These are phyloP conservation scores for Nomada ruficornis DNA, from an alignment of 2,888 invertebrate genomes.

Conservation along the genomic window DNA sequence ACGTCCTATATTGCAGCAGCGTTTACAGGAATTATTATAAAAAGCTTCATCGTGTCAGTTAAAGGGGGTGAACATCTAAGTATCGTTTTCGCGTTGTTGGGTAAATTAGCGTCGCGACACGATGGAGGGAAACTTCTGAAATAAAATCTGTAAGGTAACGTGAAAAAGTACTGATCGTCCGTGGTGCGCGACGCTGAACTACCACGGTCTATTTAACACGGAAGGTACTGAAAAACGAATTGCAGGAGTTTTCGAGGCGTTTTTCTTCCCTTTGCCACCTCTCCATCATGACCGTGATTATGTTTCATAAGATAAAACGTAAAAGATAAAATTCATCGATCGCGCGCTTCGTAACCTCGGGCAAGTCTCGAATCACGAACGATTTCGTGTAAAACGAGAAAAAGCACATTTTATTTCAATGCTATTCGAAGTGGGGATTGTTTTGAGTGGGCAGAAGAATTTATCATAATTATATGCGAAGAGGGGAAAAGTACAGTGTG, in stretches of 20 bases:
- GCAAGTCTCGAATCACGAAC: not conserved
- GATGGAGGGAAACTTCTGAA: conserved; percentile 43
- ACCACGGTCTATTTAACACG: conserved; percentile 63
- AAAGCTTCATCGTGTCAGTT: conserved; percentile 11
- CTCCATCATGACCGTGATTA: conserved; percentile 13
- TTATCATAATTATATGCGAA: not conserved
- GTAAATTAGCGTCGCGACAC: conserved; percentile 37
- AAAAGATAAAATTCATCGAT: conserved; percentile 29
- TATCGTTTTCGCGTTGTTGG: conserved; percentile 28
- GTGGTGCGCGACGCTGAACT: conserved; percentile 57
- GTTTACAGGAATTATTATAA: conserved; percentile 12
- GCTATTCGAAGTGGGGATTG: not conserved
- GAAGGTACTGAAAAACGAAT: conserved; percentile 61
- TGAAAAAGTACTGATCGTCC: conserved; percentile 55
- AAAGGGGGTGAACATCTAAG: conserved; percentile 33
- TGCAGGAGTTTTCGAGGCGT: conserved; percentile 39
- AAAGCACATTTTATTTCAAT: not conserved
- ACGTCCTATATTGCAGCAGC: not conserved
- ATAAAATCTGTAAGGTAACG: conserved; percentile 51
- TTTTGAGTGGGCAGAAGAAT: not conserved
- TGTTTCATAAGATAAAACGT: conserved; percentile 26
- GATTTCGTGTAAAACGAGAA: not conserved
- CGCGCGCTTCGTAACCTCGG: not conserved
- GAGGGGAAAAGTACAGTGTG: no score
- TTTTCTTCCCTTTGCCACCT: conserved; percentile 20